phyloP scores from a whole-genome alignment of 2,113 vertebrate genomes.

The Vimba vimba region DNA sequence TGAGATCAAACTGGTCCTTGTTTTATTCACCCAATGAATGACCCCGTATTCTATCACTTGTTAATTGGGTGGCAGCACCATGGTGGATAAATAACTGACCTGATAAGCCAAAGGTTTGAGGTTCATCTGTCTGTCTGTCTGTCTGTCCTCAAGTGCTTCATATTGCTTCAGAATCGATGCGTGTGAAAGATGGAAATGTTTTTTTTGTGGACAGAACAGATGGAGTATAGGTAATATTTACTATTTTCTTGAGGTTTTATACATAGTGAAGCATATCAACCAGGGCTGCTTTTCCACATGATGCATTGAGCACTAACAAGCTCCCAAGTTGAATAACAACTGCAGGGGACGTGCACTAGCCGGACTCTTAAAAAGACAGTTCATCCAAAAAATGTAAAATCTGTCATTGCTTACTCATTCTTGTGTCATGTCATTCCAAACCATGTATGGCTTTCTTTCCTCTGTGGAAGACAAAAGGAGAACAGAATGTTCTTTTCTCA shows the following conservation, averaged over 20 bases:
- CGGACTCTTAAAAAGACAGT: neutral
- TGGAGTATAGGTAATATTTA: neutral
- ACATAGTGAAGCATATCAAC: slow-evolving; percentile 31
- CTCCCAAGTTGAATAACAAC: slow-evolving; percentile 31
- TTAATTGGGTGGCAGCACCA: neutral
- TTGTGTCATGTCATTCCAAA: neutral
- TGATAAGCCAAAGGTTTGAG: neutral
- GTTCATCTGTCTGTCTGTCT: neutral
- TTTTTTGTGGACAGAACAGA: neutral
- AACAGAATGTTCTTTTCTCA: neutral
- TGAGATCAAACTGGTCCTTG: slow-evolving; percentile 12
- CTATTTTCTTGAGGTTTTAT: slow-evolving; percentile 17
- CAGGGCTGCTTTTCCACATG: slow-evolving; percentile 16
- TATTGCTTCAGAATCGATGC: neutral
- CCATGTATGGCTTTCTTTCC: neutral
- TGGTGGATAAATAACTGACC: neutral
- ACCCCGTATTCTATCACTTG: neutral
- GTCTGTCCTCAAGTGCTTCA: neutral
- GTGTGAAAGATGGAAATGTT: neutral
- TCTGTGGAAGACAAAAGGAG: neutral
- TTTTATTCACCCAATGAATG: slow-evolving; percentile 18
- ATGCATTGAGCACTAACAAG: slow-evolving; percentile 16
- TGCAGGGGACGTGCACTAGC: slow-evolving; percentile 15
- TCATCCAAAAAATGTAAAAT: neutral
- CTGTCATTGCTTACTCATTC: neutral